Evolutionary conservation across 2,888 invertebrate genomes (phyloP), one percentile per base, ranked within the genome.

Genomic region (Yponomeuta cagnagella): DNA sequence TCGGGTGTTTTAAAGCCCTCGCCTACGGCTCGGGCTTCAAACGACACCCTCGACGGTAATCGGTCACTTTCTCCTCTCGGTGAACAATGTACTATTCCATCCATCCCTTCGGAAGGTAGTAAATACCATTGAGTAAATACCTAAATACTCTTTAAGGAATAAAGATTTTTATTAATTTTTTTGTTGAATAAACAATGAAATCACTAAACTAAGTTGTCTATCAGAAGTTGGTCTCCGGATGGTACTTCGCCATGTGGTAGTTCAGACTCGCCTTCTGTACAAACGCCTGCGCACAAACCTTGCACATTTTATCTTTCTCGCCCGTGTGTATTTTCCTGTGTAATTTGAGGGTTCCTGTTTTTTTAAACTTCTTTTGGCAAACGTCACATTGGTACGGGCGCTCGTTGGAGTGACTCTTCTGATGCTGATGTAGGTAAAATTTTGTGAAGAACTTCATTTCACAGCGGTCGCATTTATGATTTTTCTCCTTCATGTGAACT

Each of bases 311-410:
- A n/a, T 12, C 15, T 9, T 68, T 68, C 48, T 23, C 68, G 0
- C 88, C 89, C 0, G 83, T 82, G 73, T 93, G 93, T 37, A 78
- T 78, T 68, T 70, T 75, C 68, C 73, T 75, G 58, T 79, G 80
- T 10, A 63, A 8, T 5, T 23, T 69, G 68, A 76, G 37, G 10
- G 76, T 72, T 4, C 43, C 70, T 4, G 23, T 31, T n/a, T 77
- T 73, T 4, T 73, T 72, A 72, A 81, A 83, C n/a, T 74, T 74
- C 72, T 85, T 83, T 15, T 76, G 75, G 73, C 85, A 85, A 58
- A 73, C 77, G 6, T 73, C 68, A 71, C 83, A 85, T n/a, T 78
- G 74, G 70, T 76, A 78, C 10, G 75, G 74, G n/a, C 77, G 80
- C 8, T 74, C 74, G 9, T 75, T 71, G 5, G 74, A 76, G 68